Evolutionary conservation across 2,797 vertebrate genomes (phyloP), one percentile per base, ranked within the genome.

Genomic region (Euphonia xanthogaster): DNA sequence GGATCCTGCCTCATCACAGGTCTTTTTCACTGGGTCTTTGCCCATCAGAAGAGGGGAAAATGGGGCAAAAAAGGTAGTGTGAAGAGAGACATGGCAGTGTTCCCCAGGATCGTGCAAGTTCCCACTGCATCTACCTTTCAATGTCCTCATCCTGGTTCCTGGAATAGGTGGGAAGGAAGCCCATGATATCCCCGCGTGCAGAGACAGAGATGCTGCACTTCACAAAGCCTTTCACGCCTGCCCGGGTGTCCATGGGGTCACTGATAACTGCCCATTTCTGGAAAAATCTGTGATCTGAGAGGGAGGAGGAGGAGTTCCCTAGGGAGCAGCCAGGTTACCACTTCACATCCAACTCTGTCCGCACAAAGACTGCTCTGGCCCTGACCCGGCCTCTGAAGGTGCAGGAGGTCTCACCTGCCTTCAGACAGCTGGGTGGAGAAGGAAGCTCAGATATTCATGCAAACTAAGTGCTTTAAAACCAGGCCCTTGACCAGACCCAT

Each of bases 181-280:
- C 90, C 94, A 98, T 94, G 53, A 93, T 40, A 8, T 99, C 99
- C 9, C 99, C 99, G 1, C 98, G 98, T 86, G 98, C 98, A 27
- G 98, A 95, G 78, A 99, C 95, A 3, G 98, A 98, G 89, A 99
- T 91, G 51, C 96, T 99, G 90, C 99, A 98, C 97, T 99, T 99
- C 68, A 99, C 98, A 35, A 98, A 99, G 84, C 99, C 99, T 92
- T 99, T 99, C 88, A 99, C 96, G 1, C 99, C 99, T 2, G 98
- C 98, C 61, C 96, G 97, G 25, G 99, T 99, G 96, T 99, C 99
- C 1, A 87, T 98, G 4, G 99, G 98, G 93, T 99, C 99, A 6
- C 98, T 98, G 82, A 99, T 98, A 11, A 99, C 99, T 72, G 99
- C 99, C 99, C 99, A 99, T 92, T 99, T 99, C 96, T 99, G 98